phyloP scores from a whole-genome alignment of 2,888 invertebrate genomes.

The Heliconius cydno region DNA sequence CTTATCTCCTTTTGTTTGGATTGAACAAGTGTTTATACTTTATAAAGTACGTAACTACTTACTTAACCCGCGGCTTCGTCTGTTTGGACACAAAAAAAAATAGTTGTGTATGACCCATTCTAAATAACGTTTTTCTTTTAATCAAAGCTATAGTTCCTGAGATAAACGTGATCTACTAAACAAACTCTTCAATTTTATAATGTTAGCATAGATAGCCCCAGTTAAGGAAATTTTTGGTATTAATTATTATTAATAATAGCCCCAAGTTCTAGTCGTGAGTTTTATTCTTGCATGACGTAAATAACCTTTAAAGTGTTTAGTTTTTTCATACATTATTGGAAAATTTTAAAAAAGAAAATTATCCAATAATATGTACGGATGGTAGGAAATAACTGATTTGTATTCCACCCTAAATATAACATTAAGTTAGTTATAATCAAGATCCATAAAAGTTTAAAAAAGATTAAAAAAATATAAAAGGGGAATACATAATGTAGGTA shows the following conservation, averaged over 20 bases:
- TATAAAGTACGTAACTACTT: background rate
- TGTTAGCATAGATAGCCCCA: background rate
- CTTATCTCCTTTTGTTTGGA: conserved; percentile 42
- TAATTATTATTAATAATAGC: background rate
- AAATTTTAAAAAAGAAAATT: too few relatives aligned
- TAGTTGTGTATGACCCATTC: too few relatives aligned
- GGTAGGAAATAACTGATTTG: too few relatives aligned
- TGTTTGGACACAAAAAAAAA: background rate
- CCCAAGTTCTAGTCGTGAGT: background rate
- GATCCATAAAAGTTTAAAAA: background rate
- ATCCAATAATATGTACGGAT: too few relatives aligned
- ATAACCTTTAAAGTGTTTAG: background rate
- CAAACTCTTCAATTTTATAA: background rate
- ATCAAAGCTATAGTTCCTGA: background rate
- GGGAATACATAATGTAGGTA: background rate
- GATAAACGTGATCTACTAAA: background rate
- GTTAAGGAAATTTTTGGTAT: background rate
- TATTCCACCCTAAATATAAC: too few relatives aligned
- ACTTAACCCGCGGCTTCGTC: background rate
- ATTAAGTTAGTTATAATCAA: background rate
- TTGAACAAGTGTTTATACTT: conserved; percentile 22
- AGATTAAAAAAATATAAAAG: background rate
- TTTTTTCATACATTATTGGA: too few relatives aligned
- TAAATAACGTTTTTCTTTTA: background rate
- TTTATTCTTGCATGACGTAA: background rate